Evolutionary conservation across 2,113 vertebrate species (phyloP), one percentile per base, ranked within the genome.

Genomic region (Heterotis niloticus): DNA sequence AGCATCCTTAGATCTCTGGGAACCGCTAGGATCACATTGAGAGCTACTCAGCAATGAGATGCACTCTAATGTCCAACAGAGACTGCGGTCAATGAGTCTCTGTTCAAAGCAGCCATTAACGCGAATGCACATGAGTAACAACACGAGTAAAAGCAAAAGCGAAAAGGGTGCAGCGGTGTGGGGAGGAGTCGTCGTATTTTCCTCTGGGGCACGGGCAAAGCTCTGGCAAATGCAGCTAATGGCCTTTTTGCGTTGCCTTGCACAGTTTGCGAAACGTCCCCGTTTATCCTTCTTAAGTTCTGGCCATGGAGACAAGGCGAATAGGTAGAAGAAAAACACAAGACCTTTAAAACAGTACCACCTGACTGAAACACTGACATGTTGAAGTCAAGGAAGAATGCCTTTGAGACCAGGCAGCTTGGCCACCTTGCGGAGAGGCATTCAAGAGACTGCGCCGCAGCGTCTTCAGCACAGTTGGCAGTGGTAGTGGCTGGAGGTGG

Each of bases 1-100:
- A 79, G 68, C n/a, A 77, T 52, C 76, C 81, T 77, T 79, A 79
- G 72, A 66, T 26, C 26, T 80, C 68, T 84, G 81, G 84, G 83
- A 76, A 81, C 62, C 76, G 82, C 65, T 65, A 70, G 81, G 7
- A 79, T 69, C n/a, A 77, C 79, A 68, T 66, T 51, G 56, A 75
- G 76, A 82, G 81, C 66, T 76, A 75, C 70, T 26, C 76, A 76
- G 75, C 83, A 82, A 82, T 80, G 59, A n/a, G 51, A 56, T 78
- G 74, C 67, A 62, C 18, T 5, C 60, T 0, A 9, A 23, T 80
- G 71, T 69, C 64, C 28, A 68, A 68, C 16, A 26, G n/a, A 52
- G 52, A 26, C 60, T 26, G 28, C 29, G 67, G 67, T 64, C 34
- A 44, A 44, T 2, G 34, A 44, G 34, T 44, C 34, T 7, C 34